Evolutionary conservation across 2,113 vertebrate genomes (phyloP), one percentile per base, ranked within the genome.

Genomic region (Deroptyus accipitrinus): DNA sequence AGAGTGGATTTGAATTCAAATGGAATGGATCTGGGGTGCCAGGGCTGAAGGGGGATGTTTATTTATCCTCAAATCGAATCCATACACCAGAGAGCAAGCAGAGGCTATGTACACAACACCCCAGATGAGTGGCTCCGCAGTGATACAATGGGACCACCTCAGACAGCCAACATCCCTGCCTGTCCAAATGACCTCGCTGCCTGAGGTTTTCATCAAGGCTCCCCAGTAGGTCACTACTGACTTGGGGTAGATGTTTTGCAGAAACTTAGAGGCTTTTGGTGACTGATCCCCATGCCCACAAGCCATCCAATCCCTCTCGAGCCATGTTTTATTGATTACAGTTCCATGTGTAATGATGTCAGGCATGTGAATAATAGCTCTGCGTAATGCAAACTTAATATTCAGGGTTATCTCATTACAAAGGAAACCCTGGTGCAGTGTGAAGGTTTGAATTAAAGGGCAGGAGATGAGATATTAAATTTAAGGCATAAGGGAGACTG

Each of bases 361-460:
- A 96, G 80, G 80, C 87, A 85, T 90, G 93, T 95, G 93, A 91
- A 94, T 90, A 94, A 95, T 90, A 93, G 80, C 77, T 80, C 88
- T 79, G 67, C 30, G 20, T 92, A 97, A 91, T 89, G 92, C 96
- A 96, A 89, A 89, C 95, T 95, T 96, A 96, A 97, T 97, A 96
- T 96, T 96, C 91, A 90, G 88, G 94, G 88, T 97, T 96, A 97
- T 96, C 94, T 97, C 95, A 86, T 97, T 95, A 95, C 95, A 96
- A 95, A 97, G 95, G 95, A 96, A 96, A 94, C 70, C 22, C 10
- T 90, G 83, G 86, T 95, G 76, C 69, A 75, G 86, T 92, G 92
- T 91, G 93, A 96, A 94, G 96, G 95, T 95, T 97, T 97, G 95
- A 96, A 97, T 97, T 96, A 97, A 92, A 94, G 68, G 87, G 86